phyloP scores from a whole-genome alignment of 23 tunicate genomes.

The Trididemnum miniatum region DNA sequence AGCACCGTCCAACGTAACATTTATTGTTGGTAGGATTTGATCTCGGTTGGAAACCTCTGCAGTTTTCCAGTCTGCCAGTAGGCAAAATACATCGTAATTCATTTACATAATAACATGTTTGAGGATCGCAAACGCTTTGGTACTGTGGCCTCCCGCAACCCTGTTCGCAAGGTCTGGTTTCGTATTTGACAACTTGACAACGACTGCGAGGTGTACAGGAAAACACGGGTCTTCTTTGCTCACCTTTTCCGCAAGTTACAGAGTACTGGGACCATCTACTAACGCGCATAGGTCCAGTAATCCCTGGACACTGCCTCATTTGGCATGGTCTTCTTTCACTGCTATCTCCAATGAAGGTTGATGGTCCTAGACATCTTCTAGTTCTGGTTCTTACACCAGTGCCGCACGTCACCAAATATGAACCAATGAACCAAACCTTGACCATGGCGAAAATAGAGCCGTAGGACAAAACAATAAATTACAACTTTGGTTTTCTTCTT shows the following conservation, averaged over 20 bases:
- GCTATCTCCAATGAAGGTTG: not conserved
- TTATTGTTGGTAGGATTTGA: not conserved
- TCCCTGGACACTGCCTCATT: constrained; percentile 14
- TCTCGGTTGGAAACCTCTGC: not conserved
- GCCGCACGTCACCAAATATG: too few species aligned
- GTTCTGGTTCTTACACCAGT: constrained; percentile 5
- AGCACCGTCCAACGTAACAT: not conserved
- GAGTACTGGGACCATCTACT: constrained; percentile 18
- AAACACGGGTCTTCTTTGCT: not conserved
- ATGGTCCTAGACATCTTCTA: not conserved
- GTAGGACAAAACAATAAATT: not conserved
- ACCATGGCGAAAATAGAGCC: not conserved
- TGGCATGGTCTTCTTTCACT: constrained; percentile 1
- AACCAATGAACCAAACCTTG: not conserved
- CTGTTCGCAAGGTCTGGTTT: not conserved
- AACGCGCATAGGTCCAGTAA: not conserved
- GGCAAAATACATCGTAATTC: not conserved
- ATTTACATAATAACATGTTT: not conserved
- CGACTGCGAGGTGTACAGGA: not conserved
- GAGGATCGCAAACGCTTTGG: not conserved
- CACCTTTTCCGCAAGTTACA: constrained; percentile 25
- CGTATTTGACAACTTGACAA: not conserved
- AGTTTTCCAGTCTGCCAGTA: not conserved
- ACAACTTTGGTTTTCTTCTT: constrained; percentile 14
- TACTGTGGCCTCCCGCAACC: not conserved